Base-by-base conservation (phyloP, 2,888 invertebrate genomes). In the Phragmatobia fuliginosa region DNA sequence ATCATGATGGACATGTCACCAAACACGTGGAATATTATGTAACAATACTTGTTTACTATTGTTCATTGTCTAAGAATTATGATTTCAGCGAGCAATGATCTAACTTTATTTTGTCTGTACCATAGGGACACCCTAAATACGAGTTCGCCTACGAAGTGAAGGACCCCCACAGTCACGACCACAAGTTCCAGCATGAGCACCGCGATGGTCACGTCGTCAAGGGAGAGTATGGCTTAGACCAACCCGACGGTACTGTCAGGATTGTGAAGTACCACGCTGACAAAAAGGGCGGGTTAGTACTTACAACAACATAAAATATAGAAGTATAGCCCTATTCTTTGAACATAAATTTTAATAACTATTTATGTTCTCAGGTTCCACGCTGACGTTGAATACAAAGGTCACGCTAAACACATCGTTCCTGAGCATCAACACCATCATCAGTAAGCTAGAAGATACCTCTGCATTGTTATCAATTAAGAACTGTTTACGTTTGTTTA, bases 121-220 rank as follows among this genome's bases (percentile, higher is more conserved):
- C 1, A 59, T 79, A 89, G 89, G 77, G 84, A 6, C 81, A 87
- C 66, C 88, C 88, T 2, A 88, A 88, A 67, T 88, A 88, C 73
- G 86, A 87, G 65, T 94, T 92, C 84, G 91, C 89, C 78, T 95
- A 95, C 80, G 91, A 92, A 67, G 95, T 95, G 38, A 85, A 90
- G 68, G 94, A 95, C 78, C 88, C 88, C 18, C 92, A 94, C 83
- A 95, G 95, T 63, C 92, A 93, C 28, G 95, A 95, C 87, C 84
- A 88, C 81, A 94, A 94, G 85, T 82, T 83, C 72, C 94, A 94
- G 86, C 88, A 91, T 61, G 95, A 95, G 84, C 87, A 89, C 77
- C 85, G 79, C 56, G 77, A 83, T 33, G 84, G 84, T 33, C 80
- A 84, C 67, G 75, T 67, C 31, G 75, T 82, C 0, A 75, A 80